These are phyloP conservation scores for Diploscapter pachys DNA, from an alignment of 1,140 invertebrate species.

Conservation along the genomic window DNA sequence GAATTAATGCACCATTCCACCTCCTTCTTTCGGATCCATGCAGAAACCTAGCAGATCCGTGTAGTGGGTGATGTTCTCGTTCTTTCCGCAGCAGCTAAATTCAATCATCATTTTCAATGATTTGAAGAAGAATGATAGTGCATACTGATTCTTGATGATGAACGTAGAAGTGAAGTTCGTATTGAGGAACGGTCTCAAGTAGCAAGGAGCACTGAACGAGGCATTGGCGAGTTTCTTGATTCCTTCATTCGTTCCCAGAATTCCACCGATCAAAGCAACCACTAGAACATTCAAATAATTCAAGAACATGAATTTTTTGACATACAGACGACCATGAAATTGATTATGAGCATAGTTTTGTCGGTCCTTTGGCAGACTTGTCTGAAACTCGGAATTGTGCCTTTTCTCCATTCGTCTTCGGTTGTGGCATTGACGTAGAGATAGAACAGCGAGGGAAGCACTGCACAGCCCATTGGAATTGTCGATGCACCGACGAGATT, in stretches of 20 bases:
- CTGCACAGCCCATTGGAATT: conserved; percentile 38
- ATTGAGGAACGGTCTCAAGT: conserved; percentile 29
- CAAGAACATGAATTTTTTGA: background rate
- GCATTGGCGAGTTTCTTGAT: conserved; percentile 35
- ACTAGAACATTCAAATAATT: conserved; percentile 12
- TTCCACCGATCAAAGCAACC: conserved; percentile 35
- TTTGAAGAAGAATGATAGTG: background rate
- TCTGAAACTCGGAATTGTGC: conserved; percentile 30
- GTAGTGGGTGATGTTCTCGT: conserved; percentile 4
- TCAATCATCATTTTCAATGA: background rate
- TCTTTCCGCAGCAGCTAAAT: conserved; percentile 11
- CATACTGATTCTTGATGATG: conserved; percentile 2
- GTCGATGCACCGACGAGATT: conserved; percentile 37
- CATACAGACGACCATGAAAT: conserved; percentile 27
- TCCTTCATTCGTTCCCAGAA: conserved; percentile 34
- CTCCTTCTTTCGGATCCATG: too few relatives aligned
- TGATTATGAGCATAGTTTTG: conserved; percentile 33
- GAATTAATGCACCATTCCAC: too few relatives aligned
- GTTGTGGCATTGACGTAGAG: conserved; percentile 33
- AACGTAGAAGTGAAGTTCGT: conserved; percentile 18
- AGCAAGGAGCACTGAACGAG: conserved; percentile 33
- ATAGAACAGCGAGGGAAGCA: conserved; percentile 39
- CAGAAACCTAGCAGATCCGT: too few relatives aligned
- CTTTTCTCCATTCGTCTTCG: conserved; percentile 38
- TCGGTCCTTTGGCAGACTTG: conserved; percentile 35